A percentile compares a stretch with the other conserved stretches of the same genome.
Conservation (phyloP, 2,888 invertebrate species). For the Tinea trinotella region DNA sequence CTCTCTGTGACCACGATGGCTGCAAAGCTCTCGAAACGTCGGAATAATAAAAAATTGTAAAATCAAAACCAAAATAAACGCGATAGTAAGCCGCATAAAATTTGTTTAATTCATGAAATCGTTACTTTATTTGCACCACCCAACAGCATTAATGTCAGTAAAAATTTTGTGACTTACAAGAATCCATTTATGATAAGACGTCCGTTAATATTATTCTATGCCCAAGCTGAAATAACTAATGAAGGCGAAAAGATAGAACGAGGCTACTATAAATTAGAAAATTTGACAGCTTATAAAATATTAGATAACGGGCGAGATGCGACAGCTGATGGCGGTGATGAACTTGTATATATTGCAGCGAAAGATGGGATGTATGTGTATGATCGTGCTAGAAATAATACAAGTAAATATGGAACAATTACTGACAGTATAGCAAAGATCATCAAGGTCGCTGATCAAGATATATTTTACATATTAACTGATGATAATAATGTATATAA, state of each 20-base stretch:
- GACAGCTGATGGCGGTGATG: conserved; percentile 32
- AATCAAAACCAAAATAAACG: too few relatives aligned
- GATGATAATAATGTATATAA: conserved; percentile 39
- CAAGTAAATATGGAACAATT: conserved; percentile 40
- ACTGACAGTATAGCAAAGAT: conserved; percentile 38
- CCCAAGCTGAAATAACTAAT: conserved; percentile 30
- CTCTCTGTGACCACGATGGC: too few relatives aligned
- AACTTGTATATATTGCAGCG: conserved; percentile 36
- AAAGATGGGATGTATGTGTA: conserved; percentile 40
- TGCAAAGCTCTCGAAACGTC: too few relatives aligned
- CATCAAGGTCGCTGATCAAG: conserved; percentile 35
- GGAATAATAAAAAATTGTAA: too few relatives aligned
- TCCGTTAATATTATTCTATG: conserved; percentile 29
- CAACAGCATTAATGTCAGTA: conserved; percentile 33
- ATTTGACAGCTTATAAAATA: conserved; percentile 30
- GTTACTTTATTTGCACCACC: conserved; percentile 32
- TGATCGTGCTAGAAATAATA: conserved; percentile 28
- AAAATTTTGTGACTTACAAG: conserved; percentile 21
- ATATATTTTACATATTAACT: conserved; percentile 41
- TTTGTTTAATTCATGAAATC: too few relatives aligned
- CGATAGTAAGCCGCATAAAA: too few relatives aligned
- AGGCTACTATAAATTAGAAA: conserved; percentile 33
- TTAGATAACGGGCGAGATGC: conserved; percentile 36
- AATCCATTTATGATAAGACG: conserved; percentile 22
- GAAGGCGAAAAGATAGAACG: conserved; percentile 28